Evolutionary conservation across 2,888 invertebrate genomes (phyloP).

Genomic region (Macaria notata): DNA sequence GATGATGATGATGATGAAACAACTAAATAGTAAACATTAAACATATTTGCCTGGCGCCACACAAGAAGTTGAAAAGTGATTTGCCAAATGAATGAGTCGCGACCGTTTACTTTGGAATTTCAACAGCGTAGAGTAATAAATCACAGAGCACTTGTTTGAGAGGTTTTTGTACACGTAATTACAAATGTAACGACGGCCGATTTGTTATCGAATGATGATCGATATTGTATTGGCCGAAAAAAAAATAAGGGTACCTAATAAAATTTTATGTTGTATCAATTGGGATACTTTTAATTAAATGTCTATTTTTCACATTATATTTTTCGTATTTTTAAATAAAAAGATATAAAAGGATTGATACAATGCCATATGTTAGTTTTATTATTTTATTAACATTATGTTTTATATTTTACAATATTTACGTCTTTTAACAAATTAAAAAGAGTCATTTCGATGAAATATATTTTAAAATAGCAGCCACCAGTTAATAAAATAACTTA

Average conservation of each 20-base stretch:
- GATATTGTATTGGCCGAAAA: background rate
- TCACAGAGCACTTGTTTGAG: slow-evolving; percentile 28
- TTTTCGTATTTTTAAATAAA: no score
- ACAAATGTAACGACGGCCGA: slow-evolving; percentile 1
- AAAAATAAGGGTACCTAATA: background rate
- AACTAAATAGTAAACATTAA: no score
- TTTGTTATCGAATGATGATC: slow-evolving; percentile 2
- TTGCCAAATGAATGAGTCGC: slow-evolving; percentile 59
- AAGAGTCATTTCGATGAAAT: no score
- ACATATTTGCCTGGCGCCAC: slow-evolving; percentile 38
- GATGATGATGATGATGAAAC: no score
- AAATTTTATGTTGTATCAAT: background rate
- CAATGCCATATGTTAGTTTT: no score
- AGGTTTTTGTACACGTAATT: slow-evolving; percentile 1
- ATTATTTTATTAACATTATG: no score
- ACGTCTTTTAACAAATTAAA: no score
- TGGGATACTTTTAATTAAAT: no score
- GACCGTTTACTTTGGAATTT: slow-evolving; percentile 53
- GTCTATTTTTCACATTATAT: no score
- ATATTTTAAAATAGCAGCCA: no score
- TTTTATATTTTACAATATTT: no score
- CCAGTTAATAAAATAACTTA: slow-evolving; percentile 2
- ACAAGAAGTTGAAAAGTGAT: slow-evolving; percentile 58
- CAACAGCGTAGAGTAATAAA: slow-evolving; percentile 38
- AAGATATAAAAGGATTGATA: no score